These are phyloP conservation scores for Phoebastria nigripes DNA, from an alignment of 2,797 vertebrate genomes.

Conservation along the genomic window DNA sequence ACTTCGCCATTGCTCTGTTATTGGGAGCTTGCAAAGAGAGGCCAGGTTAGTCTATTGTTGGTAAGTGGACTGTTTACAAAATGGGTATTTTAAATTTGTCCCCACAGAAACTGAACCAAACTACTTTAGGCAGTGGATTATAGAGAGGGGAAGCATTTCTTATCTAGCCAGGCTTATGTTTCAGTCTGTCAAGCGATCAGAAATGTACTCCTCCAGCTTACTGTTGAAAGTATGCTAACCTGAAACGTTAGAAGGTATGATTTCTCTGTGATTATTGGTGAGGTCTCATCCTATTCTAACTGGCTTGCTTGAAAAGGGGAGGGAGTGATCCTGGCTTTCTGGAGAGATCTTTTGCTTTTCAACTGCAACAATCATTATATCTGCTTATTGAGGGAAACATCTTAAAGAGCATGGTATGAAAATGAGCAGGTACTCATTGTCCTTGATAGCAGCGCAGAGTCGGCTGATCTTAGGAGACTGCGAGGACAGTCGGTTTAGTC, in stretches of 20 bases:
- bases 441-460: neutral
- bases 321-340: neutral
- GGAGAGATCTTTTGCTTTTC: neutral
- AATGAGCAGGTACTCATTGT: neutral
- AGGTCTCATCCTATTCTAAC: neutral
- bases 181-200: neutral
- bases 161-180: neutral
- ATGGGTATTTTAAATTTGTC: neutral
- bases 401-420: neutral
- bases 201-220: neutral
- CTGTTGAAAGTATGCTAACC: neutral
- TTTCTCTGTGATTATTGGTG: neutral
- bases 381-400: neutral
- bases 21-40: neutral
- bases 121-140: neutral
- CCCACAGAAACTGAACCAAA: neutral
- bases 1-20: neutral
- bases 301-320: neutral
- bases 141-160: neutral
- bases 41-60: neutral
- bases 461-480: neutral
- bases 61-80: neutral
- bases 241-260: neutral
- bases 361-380: neutral
- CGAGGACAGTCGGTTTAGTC: neutral